These are phyloP conservation scores for Danio choprae DNA, from an alignment of 2,797 vertebrate genomes.

Conservation along the genomic window DNA sequence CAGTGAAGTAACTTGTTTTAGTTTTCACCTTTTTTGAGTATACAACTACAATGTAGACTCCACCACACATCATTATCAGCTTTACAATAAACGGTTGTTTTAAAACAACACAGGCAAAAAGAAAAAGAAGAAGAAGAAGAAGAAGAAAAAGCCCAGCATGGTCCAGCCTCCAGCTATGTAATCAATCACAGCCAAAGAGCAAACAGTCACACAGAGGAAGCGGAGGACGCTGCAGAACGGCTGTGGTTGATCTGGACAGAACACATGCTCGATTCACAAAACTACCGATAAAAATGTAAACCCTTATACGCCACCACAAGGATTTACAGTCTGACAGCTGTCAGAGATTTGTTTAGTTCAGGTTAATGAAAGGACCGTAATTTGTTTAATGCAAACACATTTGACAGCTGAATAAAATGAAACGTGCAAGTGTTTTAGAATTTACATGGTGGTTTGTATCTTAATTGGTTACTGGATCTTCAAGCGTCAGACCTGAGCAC, in stretches of 20 bases:
- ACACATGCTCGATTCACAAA: slow-evolving; percentile 2
- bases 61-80: slow-evolving; percentile 4
- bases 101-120: neutral
- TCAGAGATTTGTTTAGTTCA: slow-evolving; percentile 26
- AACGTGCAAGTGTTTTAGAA: slow-evolving; percentile 6
- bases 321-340: slow-evolving; percentile 20
- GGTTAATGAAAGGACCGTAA: slow-evolving; percentile 3
- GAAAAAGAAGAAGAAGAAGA: neutral
- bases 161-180: slow-evolving; percentile 42
- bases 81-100: neutral
- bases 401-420: slow-evolving; percentile 24
- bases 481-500: neutral
- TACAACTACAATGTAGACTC: neutral
- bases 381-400: slow-evolving; percentile 30
- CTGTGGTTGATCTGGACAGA: neutral
- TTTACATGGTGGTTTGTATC: neutral
- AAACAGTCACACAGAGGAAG: slow-evolving; percentile 12
- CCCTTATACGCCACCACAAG: neutral
- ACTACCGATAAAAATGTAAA: slow-evolving; percentile 4
- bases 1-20: too few species aligned
- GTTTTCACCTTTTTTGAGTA: too few species aligned
- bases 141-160: neutral
- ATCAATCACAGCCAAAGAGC: slow-evolving; percentile 39
- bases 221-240: neutral
- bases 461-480: slow-evolving; percentile 11